A percentile compares a stretch with the other conserved stretches of the same genome.
Conservation (phyloP, 2,888 invertebrate genomes). For the Pachymerium ferrugineum region DNA sequence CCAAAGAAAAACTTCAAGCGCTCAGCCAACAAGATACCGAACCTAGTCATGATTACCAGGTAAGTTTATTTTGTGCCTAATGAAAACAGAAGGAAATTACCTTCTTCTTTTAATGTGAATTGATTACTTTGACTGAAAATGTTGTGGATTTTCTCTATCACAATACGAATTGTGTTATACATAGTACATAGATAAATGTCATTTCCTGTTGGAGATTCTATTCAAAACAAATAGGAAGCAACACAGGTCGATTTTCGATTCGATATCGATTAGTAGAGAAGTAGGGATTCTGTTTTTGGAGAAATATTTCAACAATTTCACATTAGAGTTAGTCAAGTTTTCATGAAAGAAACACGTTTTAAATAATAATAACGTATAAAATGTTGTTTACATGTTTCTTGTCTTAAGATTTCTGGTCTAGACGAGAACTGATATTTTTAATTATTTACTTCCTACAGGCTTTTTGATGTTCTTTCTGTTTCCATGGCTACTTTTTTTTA, state of each 20-base stretch:
- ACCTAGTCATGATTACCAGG: slow-evolving; percentile 89
- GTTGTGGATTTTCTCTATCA: neutral
- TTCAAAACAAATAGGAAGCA: too few relatives aligned
- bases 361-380: neutral
- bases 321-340: too few relatives aligned
- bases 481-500: neutral
- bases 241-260: too few relatives aligned
- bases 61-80: slow-evolving; percentile 42
- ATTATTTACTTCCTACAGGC: neutral
- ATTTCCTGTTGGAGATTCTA: neutral
- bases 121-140: neutral
- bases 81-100: neutral
- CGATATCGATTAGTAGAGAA: too few relatives aligned
- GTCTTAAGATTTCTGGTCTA: neutral
- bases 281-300: too few relatives aligned
- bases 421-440: neutral
- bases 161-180: too few relatives aligned
- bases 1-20: slow-evolving; percentile 75
- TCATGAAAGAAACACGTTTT: neutral
- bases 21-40: slow-evolving; percentile 66
- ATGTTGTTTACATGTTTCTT: neutral
- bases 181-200: too few relatives aligned
- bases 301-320: too few relatives aligned
- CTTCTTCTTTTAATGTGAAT: neutral
- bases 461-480: neutral